These are phyloP conservation scores for Epinephelus moara DNA, from an alignment of 2,113 vertebrate genomes.

Conservation along the genomic window DNA sequence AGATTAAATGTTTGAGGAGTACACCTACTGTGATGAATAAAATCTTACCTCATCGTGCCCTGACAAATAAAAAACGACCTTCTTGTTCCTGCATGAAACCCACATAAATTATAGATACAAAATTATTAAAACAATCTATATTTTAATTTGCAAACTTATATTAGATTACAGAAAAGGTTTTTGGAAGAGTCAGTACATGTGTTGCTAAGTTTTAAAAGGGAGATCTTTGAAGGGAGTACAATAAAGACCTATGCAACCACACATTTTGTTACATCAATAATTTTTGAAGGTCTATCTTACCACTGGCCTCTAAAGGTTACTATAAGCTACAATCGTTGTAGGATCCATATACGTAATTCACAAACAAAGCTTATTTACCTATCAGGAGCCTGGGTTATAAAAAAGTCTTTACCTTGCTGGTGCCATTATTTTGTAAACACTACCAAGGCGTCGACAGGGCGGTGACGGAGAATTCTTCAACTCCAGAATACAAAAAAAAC, in stretches of 20 bases:
- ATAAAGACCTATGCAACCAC: conserved; percentile 83
- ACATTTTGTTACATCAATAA: conserved; percentile 79
- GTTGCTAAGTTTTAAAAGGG: conserved; percentile 90
- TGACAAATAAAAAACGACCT: not conserved
- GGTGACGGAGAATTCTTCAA: conserved; percentile 72
- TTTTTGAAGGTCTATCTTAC: conserved; percentile 76
- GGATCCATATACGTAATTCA: conserved; percentile 75
- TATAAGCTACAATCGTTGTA: conserved; percentile 91
- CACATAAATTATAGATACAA: conserved; percentile 85
- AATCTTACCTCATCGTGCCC: not conserved
- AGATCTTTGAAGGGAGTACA: conserved; percentile 85
- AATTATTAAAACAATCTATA: conserved; percentile 98
- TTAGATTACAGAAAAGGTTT: conserved; percentile 97
- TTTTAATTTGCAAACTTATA: conserved; percentile 99
- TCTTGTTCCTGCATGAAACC: not conserved
- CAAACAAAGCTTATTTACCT: conserved; percentile 89
- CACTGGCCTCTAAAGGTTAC: conserved; percentile 89
- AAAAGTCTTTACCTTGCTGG: conserved; percentile 82
- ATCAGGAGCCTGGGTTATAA: conserved; percentile 92
- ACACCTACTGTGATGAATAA: not conserved
- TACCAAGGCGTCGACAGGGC: conserved; percentile 75
- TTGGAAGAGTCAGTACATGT: conserved; percentile 92
- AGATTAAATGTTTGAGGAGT: not conserved
- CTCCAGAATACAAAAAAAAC: conserved; percentile 74
- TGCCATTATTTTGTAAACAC: conserved; percentile 83